Percentiles rank a stretch among this genome's conserved stretches.
Evolutionary conservation across 2,888 invertebrate species (phyloP).

Genomic region (Flexamia atlantica): DNA sequence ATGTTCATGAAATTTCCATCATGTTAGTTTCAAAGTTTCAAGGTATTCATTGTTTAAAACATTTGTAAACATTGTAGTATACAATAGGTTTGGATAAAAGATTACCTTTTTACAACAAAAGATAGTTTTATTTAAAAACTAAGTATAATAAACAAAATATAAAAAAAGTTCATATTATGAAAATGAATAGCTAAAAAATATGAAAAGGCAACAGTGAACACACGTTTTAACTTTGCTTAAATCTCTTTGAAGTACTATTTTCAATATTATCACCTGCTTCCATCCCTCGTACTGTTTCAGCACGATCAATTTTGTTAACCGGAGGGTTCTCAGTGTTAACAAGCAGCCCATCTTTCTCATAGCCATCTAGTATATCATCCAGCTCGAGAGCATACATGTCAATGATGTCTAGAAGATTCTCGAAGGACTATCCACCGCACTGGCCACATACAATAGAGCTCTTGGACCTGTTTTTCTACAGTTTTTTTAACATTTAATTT

Average conservation of each 20-base stretch:
- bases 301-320: not conserved
- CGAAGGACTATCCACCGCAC: not conserved
- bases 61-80: too few relatives aligned
- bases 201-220: too few relatives aligned
- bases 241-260: too few relatives aligned
- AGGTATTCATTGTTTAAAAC: too few relatives aligned
- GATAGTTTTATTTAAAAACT: not conserved
- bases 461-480: conserved; percentile 12
- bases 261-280: too few relatives aligned
- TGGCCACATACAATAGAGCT: not conserved
- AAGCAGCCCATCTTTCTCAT: not conserved
- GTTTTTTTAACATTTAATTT: not conserved
- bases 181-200: not conserved
- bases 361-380: not conserved
- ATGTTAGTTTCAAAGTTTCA: not conserved
- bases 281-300: not conserved
- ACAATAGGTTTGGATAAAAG: not conserved
- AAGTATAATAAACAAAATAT: not conserved
- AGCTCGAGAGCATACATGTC: not conserved
- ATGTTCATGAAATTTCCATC: not conserved
- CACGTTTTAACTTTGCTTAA: conserved; percentile 16
- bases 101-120: not conserved
- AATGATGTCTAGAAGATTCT: not conserved
- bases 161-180: too few relatives aligned
- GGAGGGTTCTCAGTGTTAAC: conserved; percentile 1